Percentiles rank a stretch among this genome's conserved stretches.
These are phyloP conservation scores for Caranx melampygus DNA, from an alignment of 2,113 vertebrate genomes.

Conservation along the genomic window DNA sequence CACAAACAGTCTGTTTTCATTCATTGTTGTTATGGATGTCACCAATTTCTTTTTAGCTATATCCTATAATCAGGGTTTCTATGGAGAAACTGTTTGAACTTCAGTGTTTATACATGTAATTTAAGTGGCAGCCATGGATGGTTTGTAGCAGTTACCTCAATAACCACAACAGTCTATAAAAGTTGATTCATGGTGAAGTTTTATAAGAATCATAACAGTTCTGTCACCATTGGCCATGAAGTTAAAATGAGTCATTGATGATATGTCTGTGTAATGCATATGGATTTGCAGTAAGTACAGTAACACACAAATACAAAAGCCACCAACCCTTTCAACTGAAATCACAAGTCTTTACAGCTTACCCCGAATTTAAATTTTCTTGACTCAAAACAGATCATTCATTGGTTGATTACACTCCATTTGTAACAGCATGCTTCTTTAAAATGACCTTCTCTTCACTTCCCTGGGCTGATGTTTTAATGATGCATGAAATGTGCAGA, in stretches of 20 bases:
- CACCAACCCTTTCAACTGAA: background rate
- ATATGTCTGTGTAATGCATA: conserved; percentile 1
- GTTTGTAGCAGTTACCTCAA: conserved; percentile 29
- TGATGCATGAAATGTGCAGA: conserved; percentile 81
- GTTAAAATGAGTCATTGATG: conserved; percentile 31
- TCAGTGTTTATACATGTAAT: conserved; percentile 45
- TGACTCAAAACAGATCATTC: conserved; percentile 55
- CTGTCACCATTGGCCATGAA: conserved; percentile 6
- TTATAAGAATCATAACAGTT: conserved; percentile 40
- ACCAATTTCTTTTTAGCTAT: conserved; percentile 12
- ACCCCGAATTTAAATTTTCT: conserved; percentile 42
- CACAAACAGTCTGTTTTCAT: conserved; percentile 31
- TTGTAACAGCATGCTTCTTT: conserved; percentile 68
- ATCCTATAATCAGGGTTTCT: conserved; percentile 67
- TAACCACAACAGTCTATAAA: conserved; percentile 35
- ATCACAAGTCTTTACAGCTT: conserved; percentile 22
- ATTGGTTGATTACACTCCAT: conserved; percentile 65
- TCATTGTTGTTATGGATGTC: conserved; percentile 33
- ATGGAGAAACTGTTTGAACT: conserved; percentile 57
- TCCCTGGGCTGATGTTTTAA: conserved; percentile 74
- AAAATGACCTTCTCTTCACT: conserved; percentile 73
- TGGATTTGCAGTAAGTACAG: background rate
- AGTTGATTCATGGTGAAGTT: conserved; percentile 45
- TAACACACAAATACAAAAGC: conserved; percentile 9
- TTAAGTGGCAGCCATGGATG: conserved; percentile 36